Percentiles rank a stretch among this genome's conserved stretches.
Evolutionary conservation across 2,113 vertebrate genomes (phyloP).

Genomic region (Cephalopholis sonnerati): DNA sequence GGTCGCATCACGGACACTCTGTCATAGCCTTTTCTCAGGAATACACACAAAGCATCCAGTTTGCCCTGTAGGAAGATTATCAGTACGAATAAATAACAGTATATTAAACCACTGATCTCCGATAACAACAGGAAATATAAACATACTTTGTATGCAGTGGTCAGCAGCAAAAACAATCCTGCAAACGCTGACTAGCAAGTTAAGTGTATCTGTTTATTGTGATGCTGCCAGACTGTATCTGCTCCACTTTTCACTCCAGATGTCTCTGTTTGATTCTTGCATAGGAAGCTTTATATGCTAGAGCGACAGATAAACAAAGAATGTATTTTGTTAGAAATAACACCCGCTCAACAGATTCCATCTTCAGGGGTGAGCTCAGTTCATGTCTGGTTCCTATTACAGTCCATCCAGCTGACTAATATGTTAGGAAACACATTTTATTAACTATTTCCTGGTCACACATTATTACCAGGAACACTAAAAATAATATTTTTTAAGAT

Average conservation of each 20-base stretch:
- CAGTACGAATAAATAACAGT: neutral
- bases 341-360: constrained; percentile 67
- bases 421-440: constrained; percentile 62
- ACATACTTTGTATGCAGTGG: neutral
- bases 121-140: neutral
- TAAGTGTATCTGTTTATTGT: constrained; percentile 1
- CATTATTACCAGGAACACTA: constrained; percentile 15
- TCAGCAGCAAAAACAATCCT: neutral
- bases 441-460: constrained; percentile 71
- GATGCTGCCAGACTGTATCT: constrained; percentile 9
- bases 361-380: constrained; percentile 64
- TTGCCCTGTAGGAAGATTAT: constrained; percentile 88
- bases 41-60: constrained; percentile 93
- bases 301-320: constrained; percentile 49
- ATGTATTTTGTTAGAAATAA: constrained; percentile 67
- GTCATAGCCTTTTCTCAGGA: constrained; percentile 94
- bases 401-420: constrained; percentile 69
- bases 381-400: constrained; percentile 81
- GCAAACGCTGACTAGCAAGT: neutral
- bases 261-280: constrained; percentile 22
- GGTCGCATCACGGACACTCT: constrained; percentile 97
- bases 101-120: neutral
- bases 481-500: neutral
- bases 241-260: constrained; percentile 20
- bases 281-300: constrained; percentile 2